Percentiles rank a stretch among this genome's conserved stretches.
Conservation (phyloP, 2,888 invertebrate species). For the Leptinotarsa rubiginosa region DNA sequence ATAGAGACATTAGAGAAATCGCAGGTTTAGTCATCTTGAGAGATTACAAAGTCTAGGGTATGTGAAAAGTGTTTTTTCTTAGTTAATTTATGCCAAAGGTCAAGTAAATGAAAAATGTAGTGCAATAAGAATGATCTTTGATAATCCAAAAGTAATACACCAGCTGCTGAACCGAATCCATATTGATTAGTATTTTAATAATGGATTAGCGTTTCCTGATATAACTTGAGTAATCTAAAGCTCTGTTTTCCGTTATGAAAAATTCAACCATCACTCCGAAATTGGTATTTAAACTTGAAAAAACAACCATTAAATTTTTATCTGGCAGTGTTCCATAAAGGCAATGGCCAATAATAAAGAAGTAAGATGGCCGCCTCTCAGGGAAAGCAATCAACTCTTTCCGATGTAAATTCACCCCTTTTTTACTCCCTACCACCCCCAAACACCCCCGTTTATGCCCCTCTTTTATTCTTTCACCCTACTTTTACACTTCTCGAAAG, state of each 20-base stretch:
- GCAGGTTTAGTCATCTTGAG: no score
- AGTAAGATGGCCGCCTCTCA: constrained; percentile 65
- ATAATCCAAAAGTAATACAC: no score
- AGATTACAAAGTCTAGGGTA: no score
- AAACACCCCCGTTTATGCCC: constrained; percentile 62
- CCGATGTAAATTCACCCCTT: constrained; percentile 65
- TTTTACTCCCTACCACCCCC: constrained; percentile 59
- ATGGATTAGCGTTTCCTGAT: not conserved
- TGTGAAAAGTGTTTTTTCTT: no score
- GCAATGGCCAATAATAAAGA: constrained; percentile 64
- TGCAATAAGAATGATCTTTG: no score
- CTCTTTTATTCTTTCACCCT: constrained; percentile 67
- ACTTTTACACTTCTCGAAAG: constrained; percentile 64
- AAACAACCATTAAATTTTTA: constrained; percentile 43
- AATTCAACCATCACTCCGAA: constrained; percentile 27
- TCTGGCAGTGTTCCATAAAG: constrained; percentile 51
- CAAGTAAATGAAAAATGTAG: no score
- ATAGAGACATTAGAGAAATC: no score
- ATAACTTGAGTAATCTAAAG: not conserved
- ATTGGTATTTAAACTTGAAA: constrained; percentile 36
- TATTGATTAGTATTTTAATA: constrained; percentile 6
- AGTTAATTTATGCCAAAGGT: no score
- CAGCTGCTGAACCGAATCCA: not conserved
- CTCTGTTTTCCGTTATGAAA: constrained; percentile 23
- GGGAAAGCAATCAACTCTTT: constrained; percentile 66